A percentile compares a stretch with the other conserved stretches of the same genome.
These are phyloP conservation scores for Lydus trimaculatus DNA, from an alignment of 2,888 invertebrate genomes.

Conservation along the genomic window DNA sequence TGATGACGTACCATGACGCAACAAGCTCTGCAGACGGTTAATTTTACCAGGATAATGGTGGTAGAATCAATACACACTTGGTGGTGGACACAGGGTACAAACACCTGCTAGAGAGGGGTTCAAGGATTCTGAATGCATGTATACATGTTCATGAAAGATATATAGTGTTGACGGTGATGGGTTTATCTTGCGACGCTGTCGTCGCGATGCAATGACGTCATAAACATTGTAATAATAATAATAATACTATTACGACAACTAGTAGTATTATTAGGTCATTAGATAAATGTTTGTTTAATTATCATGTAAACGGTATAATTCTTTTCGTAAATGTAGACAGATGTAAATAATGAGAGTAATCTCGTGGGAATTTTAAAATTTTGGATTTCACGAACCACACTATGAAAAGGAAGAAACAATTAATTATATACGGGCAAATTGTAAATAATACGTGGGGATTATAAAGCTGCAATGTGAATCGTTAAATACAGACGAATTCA, in stretches of 20 bases:
- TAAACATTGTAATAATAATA: neutral
- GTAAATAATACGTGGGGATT: too few species aligned
- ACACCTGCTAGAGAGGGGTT: neutral
- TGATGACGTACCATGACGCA: slow-evolving; percentile 38
- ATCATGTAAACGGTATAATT: neutral
- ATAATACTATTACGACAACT: too few species aligned
- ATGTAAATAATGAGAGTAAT: neutral
- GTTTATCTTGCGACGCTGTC: neutral
- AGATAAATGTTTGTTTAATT: neutral
- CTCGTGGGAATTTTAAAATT: neutral
- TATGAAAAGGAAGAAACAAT: too few species aligned
- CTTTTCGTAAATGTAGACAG: neutral
- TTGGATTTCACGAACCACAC: too few species aligned
- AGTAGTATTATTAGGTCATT: neutral
- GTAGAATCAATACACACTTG: slow-evolving; percentile 18
- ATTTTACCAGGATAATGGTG: slow-evolving; percentile 1
- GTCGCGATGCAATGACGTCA: neutral
- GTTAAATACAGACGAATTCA: neutral
- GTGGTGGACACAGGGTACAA: neutral
- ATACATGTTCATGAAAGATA: neutral
- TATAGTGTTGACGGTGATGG: neutral
- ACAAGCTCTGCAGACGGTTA: slow-evolving; percentile 35
- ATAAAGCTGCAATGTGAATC: neutral
- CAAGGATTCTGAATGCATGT: neutral
- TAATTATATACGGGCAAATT: too few species aligned